Evolutionary conservation across 2,797 vertebrate species (phyloP), one percentile per base, ranked within the genome.

Genomic region (Danio kyathit): DNA sequence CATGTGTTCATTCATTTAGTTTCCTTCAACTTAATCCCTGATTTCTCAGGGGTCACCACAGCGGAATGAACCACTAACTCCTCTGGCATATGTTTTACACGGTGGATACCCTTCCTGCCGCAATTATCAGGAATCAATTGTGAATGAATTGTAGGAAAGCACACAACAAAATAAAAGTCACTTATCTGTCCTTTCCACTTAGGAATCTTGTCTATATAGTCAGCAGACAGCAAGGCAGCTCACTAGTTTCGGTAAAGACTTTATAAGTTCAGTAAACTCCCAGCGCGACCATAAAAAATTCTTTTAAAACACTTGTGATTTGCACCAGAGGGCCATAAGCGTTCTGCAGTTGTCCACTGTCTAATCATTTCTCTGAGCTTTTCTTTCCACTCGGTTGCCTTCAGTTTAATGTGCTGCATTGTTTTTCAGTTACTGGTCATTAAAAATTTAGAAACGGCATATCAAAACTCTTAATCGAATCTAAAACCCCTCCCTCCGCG

Each of bases 381-480:
- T 51, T 8, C 11, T 78, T 84, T 82, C 65, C 16, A 59, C 85
- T 75, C 29, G 43, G 82, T 76, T 59, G 48, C 75, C 44, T 77
- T 71, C 63, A 66, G 14, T 79, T 84, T 86, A 84, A 74, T 82
- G 78, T 66, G 56, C 44, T 16, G 74, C 41, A 59, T 79, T 81
- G 74, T 90, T 90, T 91, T 91, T 90, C 90, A 88, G 88, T 86
- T 87, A 85, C 83, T 57, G 79, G 85, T 88, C 89, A 93, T 94
- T 90, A 94, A 92, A 93, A 92, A 93, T 94, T 94, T 90, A 94
- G 88, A 72, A 89, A 79, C 85, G 83, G 85, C 91, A 88, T 90
- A 92, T 93, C 87, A 88, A 82, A 85, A 56, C 72, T 64, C 89
- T 88, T 93, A 93, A 94, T 93, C 89, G 84, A 92, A 94, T 92